phyloP scores from a whole-genome alignment of 1,140 invertebrate genomes.

The Halyomorpha halys region DNA sequence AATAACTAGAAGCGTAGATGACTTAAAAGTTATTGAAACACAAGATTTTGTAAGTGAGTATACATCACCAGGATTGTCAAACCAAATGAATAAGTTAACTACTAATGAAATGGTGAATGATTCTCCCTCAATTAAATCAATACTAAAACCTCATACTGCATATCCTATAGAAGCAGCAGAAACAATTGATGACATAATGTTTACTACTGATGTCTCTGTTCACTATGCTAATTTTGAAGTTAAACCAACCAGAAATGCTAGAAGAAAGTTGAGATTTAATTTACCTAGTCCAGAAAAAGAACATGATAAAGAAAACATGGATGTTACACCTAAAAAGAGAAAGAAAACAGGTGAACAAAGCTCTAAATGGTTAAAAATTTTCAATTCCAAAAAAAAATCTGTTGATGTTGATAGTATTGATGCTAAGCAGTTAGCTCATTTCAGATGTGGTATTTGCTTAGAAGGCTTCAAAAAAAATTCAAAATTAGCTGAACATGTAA shows the following conservation, averaged over 20 bases:
- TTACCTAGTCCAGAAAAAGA: conserved; percentile 27
- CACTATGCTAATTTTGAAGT: conserved; percentile 11
- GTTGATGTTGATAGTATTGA: conserved; percentile 16
- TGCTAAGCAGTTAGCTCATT: conserved; percentile 22
- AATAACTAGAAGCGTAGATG: conserved; percentile 20
- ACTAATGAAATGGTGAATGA: neutral
- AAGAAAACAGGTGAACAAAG: conserved; percentile 26
- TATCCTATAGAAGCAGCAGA: conserved; percentile 22
- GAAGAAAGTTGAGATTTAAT: conserved; percentile 32
- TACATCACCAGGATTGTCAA: neutral
- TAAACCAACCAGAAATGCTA: conserved; percentile 17
- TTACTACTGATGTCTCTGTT: conserved; percentile 1
- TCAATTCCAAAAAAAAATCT: conserved; percentile 10
- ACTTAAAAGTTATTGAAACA: conserved; percentile 23
- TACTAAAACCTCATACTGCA: conserved; percentile 27
- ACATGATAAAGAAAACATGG: conserved; percentile 11
- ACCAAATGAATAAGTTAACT: neutral
- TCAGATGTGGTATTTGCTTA: conserved; percentile 32
- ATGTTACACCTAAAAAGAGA: conserved; percentile 18
- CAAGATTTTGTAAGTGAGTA: neutral
- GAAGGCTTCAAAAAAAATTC: conserved; percentile 31
- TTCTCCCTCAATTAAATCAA: conserved; percentile 25
- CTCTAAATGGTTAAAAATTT: conserved; percentile 16
- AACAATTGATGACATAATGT: neutral
- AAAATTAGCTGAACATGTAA: conserved; percentile 30